Conservation (phyloP, 1,140 invertebrate species). For the Lucilia sericata region DNA sequence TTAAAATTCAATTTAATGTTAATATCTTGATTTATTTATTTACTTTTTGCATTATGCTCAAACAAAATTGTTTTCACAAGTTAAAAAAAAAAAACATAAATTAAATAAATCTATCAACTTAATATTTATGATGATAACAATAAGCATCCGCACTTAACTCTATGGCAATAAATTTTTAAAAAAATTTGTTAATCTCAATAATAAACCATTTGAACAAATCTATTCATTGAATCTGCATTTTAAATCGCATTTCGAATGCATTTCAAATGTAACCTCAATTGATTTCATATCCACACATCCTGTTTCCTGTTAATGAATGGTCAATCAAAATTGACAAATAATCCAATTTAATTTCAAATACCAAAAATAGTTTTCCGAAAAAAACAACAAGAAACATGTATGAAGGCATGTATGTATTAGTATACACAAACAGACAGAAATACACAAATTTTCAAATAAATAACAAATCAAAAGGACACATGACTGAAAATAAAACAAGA, state of each 20-base stretch:
- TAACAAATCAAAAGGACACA: background rate
- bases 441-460: background rate
- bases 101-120: no score
- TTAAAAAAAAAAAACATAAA: no score
- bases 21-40: no score
- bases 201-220: background rate
- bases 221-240: slow-evolving; percentile 8
- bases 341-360: slow-evolving; percentile 38
- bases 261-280: slow-evolving; percentile 38
- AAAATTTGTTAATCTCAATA: background rate
- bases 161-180: background rate
- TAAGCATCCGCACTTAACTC: background rate
- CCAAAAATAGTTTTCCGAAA: background rate
- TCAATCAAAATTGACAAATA: slow-evolving; percentile 42
- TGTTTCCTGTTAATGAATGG: slow-evolving; percentile 41
- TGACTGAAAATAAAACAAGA: background rate
- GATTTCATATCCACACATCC: slow-evolving; percentile 38
- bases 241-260: background rate
- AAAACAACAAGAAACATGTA: background rate
- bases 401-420: no score
- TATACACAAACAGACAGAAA: background rate
- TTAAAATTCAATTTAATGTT: no score
- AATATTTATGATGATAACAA: no score
- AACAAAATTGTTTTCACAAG: no score
- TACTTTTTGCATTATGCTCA: no score